Conservation (phyloP, 2,113 vertebrate genomes). For the Oxygymnocypris stewartii region DNA sequence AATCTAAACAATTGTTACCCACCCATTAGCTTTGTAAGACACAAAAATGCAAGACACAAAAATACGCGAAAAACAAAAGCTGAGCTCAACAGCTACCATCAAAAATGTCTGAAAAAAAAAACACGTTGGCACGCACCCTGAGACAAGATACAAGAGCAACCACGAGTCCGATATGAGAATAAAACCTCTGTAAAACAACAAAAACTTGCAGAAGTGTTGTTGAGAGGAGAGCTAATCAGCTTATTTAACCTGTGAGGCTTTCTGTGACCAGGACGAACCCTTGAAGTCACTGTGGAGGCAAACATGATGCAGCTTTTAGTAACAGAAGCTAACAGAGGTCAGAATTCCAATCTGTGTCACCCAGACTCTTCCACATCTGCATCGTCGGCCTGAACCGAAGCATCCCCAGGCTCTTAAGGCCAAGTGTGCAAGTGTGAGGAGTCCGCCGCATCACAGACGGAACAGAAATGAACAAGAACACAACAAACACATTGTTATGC, state of each 20-base stretch:
- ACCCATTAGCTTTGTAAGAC: slow-evolving; percentile 45
- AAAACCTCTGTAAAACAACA: slow-evolving; percentile 38
- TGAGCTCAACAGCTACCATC: slow-evolving; percentile 20
- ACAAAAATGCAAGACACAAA: slow-evolving; percentile 29
- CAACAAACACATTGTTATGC: slow-evolving; percentile 38
- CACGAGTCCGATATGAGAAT: slow-evolving; percentile 37
- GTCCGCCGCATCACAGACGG: slow-evolving; percentile 30
- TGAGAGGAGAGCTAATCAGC: slow-evolving; percentile 53
- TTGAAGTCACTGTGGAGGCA: slow-evolving; percentile 36
- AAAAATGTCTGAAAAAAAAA: slow-evolving; percentile 41
- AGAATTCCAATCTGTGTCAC: slow-evolving; percentile 11
- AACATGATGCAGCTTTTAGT: slow-evolving; percentile 39
- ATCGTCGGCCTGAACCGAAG: slow-evolving; percentile 8
- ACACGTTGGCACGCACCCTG: slow-evolving; percentile 87
- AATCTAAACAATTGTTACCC: neutral
- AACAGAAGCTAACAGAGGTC: slow-evolving; percentile 11
- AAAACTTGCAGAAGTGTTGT: slow-evolving; percentile 39
- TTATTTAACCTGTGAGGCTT: slow-evolving; percentile 52
- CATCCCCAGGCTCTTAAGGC: slow-evolving; percentile 46
- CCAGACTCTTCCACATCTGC: slow-evolving; percentile 14
- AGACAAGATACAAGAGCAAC: slow-evolving; percentile 76
- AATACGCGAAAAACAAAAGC: slow-evolving; percentile 5
- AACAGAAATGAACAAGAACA: slow-evolving; percentile 27
- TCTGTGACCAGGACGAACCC: slow-evolving; percentile 19
- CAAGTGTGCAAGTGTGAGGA: slow-evolving; percentile 42